These are phyloP conservation scores for Takifugu flavidus DNA, from an alignment of 2,113 vertebrate species.

Conservation along the genomic window DNA sequence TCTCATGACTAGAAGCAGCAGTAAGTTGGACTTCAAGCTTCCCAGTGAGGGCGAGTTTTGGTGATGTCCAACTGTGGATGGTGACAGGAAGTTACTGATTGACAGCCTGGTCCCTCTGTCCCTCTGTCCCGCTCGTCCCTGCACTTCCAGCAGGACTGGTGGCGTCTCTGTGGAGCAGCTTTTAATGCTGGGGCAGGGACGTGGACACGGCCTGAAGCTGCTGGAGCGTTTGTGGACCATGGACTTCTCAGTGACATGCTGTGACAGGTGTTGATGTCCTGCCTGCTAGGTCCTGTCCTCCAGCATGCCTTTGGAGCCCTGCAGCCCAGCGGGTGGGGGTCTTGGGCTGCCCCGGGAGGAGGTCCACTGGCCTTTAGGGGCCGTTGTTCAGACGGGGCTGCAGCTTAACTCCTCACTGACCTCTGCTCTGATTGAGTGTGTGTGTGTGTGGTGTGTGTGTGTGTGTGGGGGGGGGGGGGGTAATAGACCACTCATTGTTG, in stretches of 20 bases:
- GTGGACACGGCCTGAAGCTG: constrained; percentile 18
- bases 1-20: too few species aligned
- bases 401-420: too few species aligned
- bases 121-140: constrained; percentile 12
- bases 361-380: constrained; percentile 35
- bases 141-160: constrained; percentile 24
- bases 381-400: too few species aligned
- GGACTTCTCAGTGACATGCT: not conserved
- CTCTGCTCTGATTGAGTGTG: constrained; percentile 5
- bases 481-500: constrained; percentile 24
- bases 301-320: constrained; percentile 24
- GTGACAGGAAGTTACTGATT: constrained; percentile 56
- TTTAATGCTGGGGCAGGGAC: not conserved
- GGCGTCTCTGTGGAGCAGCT: constrained; percentile 6
- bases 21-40: too few species aligned
- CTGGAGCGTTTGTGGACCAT: constrained; percentile 16
- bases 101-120: constrained; percentile 31
- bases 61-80: not conserved
- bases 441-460: constrained; percentile 4
- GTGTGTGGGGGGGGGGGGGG: constrained; percentile 4
- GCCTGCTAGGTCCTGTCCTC: not conserved
- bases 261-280: not conserved
- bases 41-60: not conserved
- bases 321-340: constrained; percentile 36
- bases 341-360: constrained; percentile 52